These are phyloP conservation scores for Acrobasis repandana DNA, from an alignment of 2,888 invertebrate genomes.

Conservation along the genomic window DNA sequence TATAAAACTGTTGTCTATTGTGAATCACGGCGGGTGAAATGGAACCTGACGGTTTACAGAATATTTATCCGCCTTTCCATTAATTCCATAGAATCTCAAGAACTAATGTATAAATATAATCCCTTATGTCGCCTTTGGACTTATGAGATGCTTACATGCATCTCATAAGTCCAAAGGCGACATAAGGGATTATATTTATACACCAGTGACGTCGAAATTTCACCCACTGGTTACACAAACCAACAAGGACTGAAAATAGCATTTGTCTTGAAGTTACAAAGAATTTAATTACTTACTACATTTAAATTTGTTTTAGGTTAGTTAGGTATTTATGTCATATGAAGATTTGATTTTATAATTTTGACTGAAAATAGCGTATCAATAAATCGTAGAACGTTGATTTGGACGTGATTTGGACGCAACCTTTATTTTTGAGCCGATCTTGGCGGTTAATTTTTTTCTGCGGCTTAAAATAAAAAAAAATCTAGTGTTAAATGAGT, in stretches of 20 bases:
- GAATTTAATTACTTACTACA: background rate
- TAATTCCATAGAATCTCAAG: background rate
- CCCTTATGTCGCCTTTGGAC: too few relatives aligned
- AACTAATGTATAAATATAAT: background rate
- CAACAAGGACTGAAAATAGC: conserved; percentile 1
- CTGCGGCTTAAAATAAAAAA: too few relatives aligned
- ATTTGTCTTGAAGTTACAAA: background rate
- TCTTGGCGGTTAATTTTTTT: too few relatives aligned
- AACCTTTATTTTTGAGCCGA: background rate
- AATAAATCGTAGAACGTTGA: background rate
- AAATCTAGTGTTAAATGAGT: too few relatives aligned
- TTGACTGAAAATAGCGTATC: conserved; percentile 14
- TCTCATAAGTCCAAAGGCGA: too few relatives aligned
- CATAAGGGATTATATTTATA: too few relatives aligned
- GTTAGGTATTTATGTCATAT: background rate
- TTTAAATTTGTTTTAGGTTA: background rate
- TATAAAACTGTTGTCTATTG: too few relatives aligned
- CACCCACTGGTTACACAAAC: background rate
- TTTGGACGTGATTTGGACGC: too few relatives aligned
- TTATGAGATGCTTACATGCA: too few relatives aligned
- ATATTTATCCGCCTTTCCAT: too few relatives aligned
- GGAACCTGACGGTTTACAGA: background rate
- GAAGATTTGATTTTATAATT: background rate
- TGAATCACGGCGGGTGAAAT: background rate
- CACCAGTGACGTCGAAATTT: too few relatives aligned